Evolutionary conservation across 2,888 invertebrate species (phyloP).

Genomic region (Lasioglossum figueresi): DNA sequence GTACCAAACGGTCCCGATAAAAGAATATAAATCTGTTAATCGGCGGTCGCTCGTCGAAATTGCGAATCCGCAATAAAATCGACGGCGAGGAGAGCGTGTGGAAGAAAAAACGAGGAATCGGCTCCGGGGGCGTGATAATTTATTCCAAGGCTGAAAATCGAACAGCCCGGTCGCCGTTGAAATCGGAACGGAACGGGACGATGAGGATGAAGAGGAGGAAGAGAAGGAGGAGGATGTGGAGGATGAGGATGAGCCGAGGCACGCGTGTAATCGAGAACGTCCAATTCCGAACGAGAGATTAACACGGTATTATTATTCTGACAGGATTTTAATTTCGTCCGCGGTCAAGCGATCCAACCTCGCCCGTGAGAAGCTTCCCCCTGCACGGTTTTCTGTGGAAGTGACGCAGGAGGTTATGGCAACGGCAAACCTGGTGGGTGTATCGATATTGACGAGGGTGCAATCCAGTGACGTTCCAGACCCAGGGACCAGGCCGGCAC

Average conservation of each 20-base stretch:
- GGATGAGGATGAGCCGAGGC: conserved; percentile 47
- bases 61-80: conserved; percentile 45
- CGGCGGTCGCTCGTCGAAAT: conserved; percentile 35
- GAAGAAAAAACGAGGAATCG: conserved; percentile 8
- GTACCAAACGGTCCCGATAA: background rate
- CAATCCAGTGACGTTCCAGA: conserved; percentile 77
- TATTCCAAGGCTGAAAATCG: conserved; percentile 60
- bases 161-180: conserved; percentile 32
- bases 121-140: conserved; percentile 45
- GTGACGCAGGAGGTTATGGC: conserved; percentile 48
- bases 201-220: background rate
- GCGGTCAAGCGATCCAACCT: conserved; percentile 61
- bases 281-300: conserved; percentile 80
- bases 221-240: background rate
- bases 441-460: conserved; percentile 84
- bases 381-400: conserved; percentile 55
- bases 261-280: conserved; percentile 75
- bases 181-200: conserved; percentile 50
- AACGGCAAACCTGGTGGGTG: conserved; percentile 69
- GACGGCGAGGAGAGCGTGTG: conserved; percentile 1
- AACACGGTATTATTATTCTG: conserved; percentile 82
- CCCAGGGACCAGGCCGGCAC: conserved; percentile 66
- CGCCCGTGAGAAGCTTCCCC: conserved; percentile 63
- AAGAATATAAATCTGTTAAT: background rate
- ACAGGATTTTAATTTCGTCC: conserved; percentile 83